Percentiles rank a stretch among this genome's conserved stretches.
phyloP scores from a whole-genome alignment of 2,888 invertebrate genomes.

The Rhingia rostrata region DNA sequence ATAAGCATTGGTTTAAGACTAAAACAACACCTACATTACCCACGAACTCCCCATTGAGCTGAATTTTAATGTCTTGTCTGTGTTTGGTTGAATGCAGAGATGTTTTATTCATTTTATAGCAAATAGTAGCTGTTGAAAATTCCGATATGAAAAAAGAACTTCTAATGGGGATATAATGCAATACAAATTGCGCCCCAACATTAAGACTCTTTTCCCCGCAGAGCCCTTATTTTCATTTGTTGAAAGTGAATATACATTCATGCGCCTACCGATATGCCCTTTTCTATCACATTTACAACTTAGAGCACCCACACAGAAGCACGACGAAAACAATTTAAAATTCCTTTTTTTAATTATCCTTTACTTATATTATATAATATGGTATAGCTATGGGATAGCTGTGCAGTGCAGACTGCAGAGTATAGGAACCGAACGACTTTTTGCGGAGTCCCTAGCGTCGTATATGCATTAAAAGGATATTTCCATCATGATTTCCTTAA shows the following conservation, averaged over 20 bases:
- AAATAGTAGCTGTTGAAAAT: neutral
- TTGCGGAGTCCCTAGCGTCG: neutral
- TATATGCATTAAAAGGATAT: conserved; percentile 60
- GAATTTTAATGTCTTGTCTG: no score
- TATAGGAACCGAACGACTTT: conserved; percentile 2
- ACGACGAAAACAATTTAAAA: conserved; percentile 68
- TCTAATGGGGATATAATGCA: conserved; percentile 39
- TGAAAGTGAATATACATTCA: conserved; percentile 18
- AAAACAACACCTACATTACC: no score
- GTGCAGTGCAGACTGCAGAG: neutral
- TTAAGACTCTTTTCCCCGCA: conserved; percentile 24
- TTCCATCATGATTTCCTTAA: conserved; percentile 68
- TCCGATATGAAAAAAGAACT: neutral
- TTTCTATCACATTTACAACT: conserved; percentile 6
- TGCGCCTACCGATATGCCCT: conserved; percentile 1
- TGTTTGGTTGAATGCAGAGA: no score
- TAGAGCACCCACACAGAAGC: conserved; percentile 12
- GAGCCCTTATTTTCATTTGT: neutral
- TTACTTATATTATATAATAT: conserved; percentile 29
- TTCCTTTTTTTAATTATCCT: conserved; percentile 73
- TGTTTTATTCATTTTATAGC: no score
- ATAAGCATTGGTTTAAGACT: no score
- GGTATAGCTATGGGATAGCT: no score
- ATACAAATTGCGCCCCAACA: conserved; percentile 56
- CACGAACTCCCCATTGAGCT: no score